Percentiles rank a stretch among this genome's conserved stretches.
Evolutionary conservation across 2,797 vertebrate genomes (phyloP).

Genomic region (Capromys pilorides): DNA sequence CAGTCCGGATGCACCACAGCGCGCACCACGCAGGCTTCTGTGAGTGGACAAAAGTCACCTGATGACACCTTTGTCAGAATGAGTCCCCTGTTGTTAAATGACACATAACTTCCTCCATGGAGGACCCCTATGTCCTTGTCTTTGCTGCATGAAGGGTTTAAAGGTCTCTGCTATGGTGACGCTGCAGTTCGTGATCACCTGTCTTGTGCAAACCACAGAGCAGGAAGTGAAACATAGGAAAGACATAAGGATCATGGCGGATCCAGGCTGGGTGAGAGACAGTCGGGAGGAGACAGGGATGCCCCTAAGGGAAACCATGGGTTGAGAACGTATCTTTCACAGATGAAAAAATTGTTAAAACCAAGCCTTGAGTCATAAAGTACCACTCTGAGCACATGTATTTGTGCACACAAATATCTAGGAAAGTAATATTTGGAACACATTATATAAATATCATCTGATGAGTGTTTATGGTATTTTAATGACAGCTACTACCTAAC

Average conservation of each 20-base stretch:
- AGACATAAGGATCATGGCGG: background rate
- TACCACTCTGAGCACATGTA: background rate
- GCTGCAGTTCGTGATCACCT: background rate
- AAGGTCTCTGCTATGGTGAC: background rate
- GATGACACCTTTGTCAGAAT: too few relatives aligned
- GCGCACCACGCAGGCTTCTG: too few relatives aligned
- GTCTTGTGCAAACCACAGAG: background rate
- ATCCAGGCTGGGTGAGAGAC: too few relatives aligned
- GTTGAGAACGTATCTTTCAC: too few relatives aligned
- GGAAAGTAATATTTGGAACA: background rate
- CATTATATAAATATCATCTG: background rate
- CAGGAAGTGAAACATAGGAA: background rate
- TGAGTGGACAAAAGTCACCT: too few relatives aligned
- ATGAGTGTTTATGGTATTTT: background rate
- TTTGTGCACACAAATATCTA: background rate
- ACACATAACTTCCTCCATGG: too few relatives aligned
- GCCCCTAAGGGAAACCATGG: background rate
- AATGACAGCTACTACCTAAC: too few relatives aligned
- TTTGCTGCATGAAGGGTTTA: too few relatives aligned
- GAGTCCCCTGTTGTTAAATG: too few relatives aligned
- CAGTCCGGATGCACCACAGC: too few relatives aligned
- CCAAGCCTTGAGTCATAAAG: background rate
- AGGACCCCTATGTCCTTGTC: too few relatives aligned
- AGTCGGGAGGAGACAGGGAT: too few relatives aligned
- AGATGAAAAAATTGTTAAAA: background rate